phyloP scores from a whole-genome alignment of 2,797 vertebrate species.

The Buceros bicornis region DNA sequence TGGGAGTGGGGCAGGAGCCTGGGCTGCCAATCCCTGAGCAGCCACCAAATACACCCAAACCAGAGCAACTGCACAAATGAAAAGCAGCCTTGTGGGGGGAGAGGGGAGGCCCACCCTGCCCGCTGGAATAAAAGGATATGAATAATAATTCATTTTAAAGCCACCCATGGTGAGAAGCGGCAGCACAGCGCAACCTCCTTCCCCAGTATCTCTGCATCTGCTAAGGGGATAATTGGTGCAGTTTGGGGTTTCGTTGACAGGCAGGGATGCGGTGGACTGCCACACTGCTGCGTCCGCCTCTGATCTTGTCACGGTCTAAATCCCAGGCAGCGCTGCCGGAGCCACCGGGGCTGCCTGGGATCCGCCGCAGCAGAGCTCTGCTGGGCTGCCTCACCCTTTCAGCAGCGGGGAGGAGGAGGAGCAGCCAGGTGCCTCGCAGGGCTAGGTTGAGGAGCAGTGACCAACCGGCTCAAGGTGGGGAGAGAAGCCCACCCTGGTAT shows the following conservation, averaged over 20 bases:
- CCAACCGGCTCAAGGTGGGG: rapidly evolving
- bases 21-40: not conserved
- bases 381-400: not conserved
- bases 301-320: not conserved
- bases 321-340: not conserved
- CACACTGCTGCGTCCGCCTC: not conserved
- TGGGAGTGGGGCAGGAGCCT: rapidly evolving
- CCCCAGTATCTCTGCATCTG: not conserved
- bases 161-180: not conserved
- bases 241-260: not conserved
- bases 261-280: not conserved
- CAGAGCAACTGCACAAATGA: not conserved
- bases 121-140: not conserved
- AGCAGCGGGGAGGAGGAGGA: not conserved
- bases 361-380: rapidly evolving
- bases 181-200: not conserved
- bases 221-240: not conserved
- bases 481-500: not conserved
- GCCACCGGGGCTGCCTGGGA: not conserved
- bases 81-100: not conserved
- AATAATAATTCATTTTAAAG: not conserved
- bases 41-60: not conserved
- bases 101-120: not conserved
- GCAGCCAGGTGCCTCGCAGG: not conserved
- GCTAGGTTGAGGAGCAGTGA: not conserved